Conservation (phyloP, 2,888 invertebrate genomes). For the Drosophila subsilvestris region DNA sequence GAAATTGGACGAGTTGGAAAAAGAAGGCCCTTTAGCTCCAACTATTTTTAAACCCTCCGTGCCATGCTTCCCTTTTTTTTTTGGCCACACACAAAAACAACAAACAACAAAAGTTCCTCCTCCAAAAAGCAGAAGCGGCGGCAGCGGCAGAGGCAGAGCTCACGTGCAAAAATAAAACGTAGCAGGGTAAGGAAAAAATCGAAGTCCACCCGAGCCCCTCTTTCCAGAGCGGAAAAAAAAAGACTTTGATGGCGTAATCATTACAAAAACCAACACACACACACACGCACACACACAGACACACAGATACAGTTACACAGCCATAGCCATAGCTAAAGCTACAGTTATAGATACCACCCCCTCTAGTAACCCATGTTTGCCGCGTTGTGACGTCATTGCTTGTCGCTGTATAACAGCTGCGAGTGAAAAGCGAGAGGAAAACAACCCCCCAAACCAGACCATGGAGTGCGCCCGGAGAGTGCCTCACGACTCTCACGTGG, state of each 20-base stretch:
- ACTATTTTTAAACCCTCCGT: slow-evolving; percentile 45
- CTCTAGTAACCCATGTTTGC: slow-evolving; percentile 48
- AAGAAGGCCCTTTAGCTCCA: slow-evolving; percentile 34
- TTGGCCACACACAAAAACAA: slow-evolving; percentile 14
- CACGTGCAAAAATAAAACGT: slow-evolving; percentile 66
- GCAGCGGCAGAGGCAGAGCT: slow-evolving; percentile 31
- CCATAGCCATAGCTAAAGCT: not conserved
- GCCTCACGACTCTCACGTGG: slow-evolving; percentile 60
- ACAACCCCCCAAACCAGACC: slow-evolving; percentile 30
- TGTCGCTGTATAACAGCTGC: slow-evolving; percentile 28
- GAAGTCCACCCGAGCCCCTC: slow-evolving; percentile 29
- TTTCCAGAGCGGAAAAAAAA: not conserved
- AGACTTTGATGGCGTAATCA: slow-evolving; percentile 68
- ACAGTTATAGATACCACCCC: slow-evolving; percentile 22
- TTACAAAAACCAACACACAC: slow-evolving; percentile 1
- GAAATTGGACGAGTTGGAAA: slow-evolving; percentile 10
- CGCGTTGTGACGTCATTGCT: slow-evolving; percentile 76
- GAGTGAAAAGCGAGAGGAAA: slow-evolving; percentile 18
- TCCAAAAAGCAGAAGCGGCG: too few relatives aligned
- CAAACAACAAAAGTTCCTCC: slow-evolving; percentile 6
- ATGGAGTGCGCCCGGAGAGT: slow-evolving; percentile 27
- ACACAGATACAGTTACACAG: not conserved
- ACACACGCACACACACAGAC: not conserved
- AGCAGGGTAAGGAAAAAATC: slow-evolving; percentile 50
- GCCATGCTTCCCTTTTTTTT: slow-evolving; percentile 7